Percentiles rank a stretch among this genome's conserved stretches.
These are phyloP conservation scores for Lasioglossum calceatum DNA, from an alignment of 2,888 invertebrate genomes.

Conservation along the genomic window DNA sequence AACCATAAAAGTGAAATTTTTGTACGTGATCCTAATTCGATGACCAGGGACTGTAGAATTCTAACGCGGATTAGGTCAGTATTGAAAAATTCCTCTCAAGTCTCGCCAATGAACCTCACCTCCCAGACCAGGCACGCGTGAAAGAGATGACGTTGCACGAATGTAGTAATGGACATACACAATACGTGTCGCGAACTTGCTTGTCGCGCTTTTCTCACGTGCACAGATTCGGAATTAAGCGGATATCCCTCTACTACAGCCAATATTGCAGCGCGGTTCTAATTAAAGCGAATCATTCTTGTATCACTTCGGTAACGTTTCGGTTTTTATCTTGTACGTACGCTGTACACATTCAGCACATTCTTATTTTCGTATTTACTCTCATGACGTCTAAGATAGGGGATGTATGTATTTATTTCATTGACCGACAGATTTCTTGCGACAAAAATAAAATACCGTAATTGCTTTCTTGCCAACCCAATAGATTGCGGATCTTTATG, in stretches of 20 bases:
- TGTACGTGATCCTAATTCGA: too few species aligned
- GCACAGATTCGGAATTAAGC: neutral
- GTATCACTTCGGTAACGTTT: neutral
- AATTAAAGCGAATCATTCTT: neutral
- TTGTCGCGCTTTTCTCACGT: neutral
- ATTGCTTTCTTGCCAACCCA: too few species aligned
- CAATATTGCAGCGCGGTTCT: neutral
- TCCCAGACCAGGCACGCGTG: neutral
- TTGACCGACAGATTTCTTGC: neutral
- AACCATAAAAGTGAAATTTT: too few species aligned
- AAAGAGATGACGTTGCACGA: constrained; percentile 9
- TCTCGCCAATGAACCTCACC: neutral
- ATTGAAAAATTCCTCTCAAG: neutral
- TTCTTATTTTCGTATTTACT: neutral
- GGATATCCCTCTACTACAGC: neutral
- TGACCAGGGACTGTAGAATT: neutral
- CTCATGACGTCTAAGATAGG: neutral
- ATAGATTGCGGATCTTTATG: too few species aligned
- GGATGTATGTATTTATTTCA: neutral
- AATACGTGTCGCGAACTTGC: neutral
- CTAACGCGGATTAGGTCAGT: neutral
- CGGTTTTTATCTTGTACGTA: neutral
- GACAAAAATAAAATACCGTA: neutral
- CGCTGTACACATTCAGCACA: neutral
- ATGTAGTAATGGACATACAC: neutral